phyloP scores from a whole-genome alignment of 2,797 vertebrate species.

The Trichosurus vulpecula region DNA sequence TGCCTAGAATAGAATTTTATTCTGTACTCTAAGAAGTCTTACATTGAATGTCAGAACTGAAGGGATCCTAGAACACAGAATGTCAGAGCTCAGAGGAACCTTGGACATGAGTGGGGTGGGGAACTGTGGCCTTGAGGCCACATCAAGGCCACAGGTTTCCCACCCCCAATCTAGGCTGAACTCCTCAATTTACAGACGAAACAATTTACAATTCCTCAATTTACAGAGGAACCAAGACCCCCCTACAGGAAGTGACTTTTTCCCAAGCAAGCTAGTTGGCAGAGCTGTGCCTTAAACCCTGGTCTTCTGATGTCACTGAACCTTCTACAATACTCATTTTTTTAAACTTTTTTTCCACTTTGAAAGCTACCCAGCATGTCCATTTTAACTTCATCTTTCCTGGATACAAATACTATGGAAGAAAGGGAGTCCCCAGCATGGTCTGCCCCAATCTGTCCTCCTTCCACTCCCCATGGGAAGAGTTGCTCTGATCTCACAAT shows the following conservation, averaged over 20 bases:
- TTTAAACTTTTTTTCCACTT: not conserved
- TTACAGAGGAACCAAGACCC: not conserved
- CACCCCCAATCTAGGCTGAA: not conserved
- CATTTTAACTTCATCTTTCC: not conserved
- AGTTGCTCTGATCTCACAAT: not conserved
- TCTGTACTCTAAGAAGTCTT: not conserved
- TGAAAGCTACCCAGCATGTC: not conserved
- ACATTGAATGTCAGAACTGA: not conserved
- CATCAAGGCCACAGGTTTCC: too few relatives aligned
- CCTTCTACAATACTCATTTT: not conserved
- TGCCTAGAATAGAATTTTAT: not conserved
- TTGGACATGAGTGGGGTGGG: not conserved
- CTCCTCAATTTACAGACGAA: not conserved
- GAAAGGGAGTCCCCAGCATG: not conserved
- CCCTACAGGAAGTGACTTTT: not conserved
- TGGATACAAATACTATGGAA: not conserved
- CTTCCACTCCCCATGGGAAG: not conserved
- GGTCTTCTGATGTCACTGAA: not conserved
- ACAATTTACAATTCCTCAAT: too few relatives aligned
- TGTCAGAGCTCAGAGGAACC: not conserved
- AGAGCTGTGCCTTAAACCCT: not conserved
- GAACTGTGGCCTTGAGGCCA: too few relatives aligned
- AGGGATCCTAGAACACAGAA: not conserved
- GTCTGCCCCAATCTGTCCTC: not conserved
- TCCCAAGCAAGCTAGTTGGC: not conserved